Base-by-base conservation (phyloP, 1,140 invertebrate species). In the Teleopsis dalmanni region DNA sequence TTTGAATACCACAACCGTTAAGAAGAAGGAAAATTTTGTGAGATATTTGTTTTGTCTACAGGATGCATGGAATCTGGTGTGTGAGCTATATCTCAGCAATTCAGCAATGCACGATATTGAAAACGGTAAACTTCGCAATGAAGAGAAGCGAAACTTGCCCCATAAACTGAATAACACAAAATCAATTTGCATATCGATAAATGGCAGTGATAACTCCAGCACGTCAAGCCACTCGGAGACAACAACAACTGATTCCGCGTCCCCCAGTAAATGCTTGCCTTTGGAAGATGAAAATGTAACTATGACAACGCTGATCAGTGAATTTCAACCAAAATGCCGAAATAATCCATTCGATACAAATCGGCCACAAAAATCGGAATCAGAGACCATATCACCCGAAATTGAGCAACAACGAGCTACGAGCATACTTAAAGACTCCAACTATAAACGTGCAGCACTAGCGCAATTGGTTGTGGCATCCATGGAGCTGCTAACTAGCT, bases 391-490 rank as follows among this genome's bases (percentile, higher is more conserved):
- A 11, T 82, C 78, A 19, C 81, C 82, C 5, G 85, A 88, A 60
- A 82, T 86, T 21, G 83, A 87, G 57, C 79, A 82, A 51, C 86
- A 90, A 66, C 78, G 83, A 51, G 80, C 80, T 45, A 76, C 78
- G 16, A 89, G 87, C 48, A 84, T 90, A 36, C 81, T 82, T 46
- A 91, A 91, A 76, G 87, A 71, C 11, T 68, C 60, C 4, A 68
- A 70, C 18, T 71, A 67, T 35, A 71, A 71, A 48, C 53, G 67
- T 5, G 61, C 65, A 1, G 65, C 67, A 7, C 23, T 71, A 7
- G 62, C 68, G 1, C 67, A 71, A 50, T 34, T 71, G 18, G 63
- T 71, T 19, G 65, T 71, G 9, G 68, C 68, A 4, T 70, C 67
- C 3, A 71, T 71, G 65, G 68, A 71, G 42, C 47, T 71, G 31